A percentile compares a stretch with the other conserved stretches of the same genome.
Conservation (phyloP, 2,888 invertebrate species). For the Agonopterix heracliana region DNA sequence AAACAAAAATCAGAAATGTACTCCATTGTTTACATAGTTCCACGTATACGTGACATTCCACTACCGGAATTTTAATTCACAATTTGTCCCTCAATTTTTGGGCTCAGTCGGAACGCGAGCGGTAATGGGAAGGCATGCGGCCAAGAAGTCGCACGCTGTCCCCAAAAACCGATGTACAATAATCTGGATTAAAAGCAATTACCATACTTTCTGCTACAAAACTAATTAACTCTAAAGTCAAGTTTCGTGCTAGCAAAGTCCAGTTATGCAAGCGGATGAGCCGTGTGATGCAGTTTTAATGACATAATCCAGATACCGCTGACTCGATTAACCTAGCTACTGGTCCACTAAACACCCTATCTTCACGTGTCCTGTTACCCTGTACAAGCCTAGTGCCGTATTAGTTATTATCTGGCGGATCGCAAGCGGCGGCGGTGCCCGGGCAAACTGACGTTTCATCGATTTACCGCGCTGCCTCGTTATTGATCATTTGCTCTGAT, state of each 20-base stretch:
- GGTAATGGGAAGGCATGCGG: conserved; percentile 54
- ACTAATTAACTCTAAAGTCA: background rate
- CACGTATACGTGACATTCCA: conserved; percentile 24
- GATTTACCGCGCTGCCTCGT: conserved; percentile 39
- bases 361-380: conserved; percentile 41
- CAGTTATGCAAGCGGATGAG: conserved; percentile 52
- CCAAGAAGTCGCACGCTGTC: conserved; percentile 54
- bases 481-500: conserved; percentile 47
- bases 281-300: conserved; percentile 67
- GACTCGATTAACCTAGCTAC: conserved; percentile 62
- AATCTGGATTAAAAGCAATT: conserved; percentile 37
- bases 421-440: conserved; percentile 25
- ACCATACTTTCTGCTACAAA: conserved; percentile 14
- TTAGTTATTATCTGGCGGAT: conserved; percentile 46
- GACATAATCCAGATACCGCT: conserved; percentile 66
- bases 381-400: conserved; percentile 37
- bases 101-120: conserved; percentile 43
- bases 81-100: conserved; percentile 58
- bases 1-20: no score
- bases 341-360: conserved; percentile 49
- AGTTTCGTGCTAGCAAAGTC: conserved; percentile 20
- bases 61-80: conserved; percentile 56
- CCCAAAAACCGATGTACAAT: conserved; percentile 30
- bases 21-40: conserved; percentile 28
- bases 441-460: conserved; percentile 37